Conservation (phyloP, 1,140 invertebrate genomes). For the Eriosoma lanigerum region DNA sequence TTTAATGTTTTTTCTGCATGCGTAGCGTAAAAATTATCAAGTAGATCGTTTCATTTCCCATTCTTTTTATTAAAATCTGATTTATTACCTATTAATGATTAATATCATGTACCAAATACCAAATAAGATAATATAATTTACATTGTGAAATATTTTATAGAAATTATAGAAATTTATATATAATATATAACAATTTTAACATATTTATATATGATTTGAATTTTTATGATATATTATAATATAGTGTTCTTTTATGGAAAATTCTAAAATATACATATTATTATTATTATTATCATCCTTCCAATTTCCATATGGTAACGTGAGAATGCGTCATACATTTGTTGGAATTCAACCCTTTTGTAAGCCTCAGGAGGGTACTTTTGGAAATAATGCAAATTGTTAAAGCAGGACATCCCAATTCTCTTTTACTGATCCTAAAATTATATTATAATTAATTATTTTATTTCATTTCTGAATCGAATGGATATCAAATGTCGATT, state of each 20-base stretch:
- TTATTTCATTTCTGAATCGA: constrained; percentile 8
- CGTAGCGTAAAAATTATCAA: too few relatives aligned
- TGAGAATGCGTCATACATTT: not conserved
- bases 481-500: not conserved
- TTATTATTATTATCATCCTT: constrained; percentile 19
- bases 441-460: constrained; percentile 4
- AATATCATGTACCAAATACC: too few relatives aligned
- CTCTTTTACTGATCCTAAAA: not conserved
- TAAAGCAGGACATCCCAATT: not conserved
- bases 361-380: constrained; percentile 15
- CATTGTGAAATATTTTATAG: too few relatives aligned
- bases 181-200: too few relatives aligned
- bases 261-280: too few relatives aligned
- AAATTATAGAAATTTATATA: too few relatives aligned
- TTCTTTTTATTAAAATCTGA: too few relatives aligned
- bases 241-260: too few relatives aligned
- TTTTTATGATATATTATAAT: not conserved
- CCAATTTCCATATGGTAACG: constrained; percentile 31
- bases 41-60: too few relatives aligned
- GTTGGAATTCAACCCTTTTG: constrained; percentile 10
- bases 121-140: too few relatives aligned
- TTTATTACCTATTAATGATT: too few relatives aligned
- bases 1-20: too few relatives aligned
- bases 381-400: constrained; percentile 21
- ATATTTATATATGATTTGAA: not conserved